Base-by-base conservation (phyloP, 2,888 invertebrate species). In the Drosophila paranaensis region DNA sequence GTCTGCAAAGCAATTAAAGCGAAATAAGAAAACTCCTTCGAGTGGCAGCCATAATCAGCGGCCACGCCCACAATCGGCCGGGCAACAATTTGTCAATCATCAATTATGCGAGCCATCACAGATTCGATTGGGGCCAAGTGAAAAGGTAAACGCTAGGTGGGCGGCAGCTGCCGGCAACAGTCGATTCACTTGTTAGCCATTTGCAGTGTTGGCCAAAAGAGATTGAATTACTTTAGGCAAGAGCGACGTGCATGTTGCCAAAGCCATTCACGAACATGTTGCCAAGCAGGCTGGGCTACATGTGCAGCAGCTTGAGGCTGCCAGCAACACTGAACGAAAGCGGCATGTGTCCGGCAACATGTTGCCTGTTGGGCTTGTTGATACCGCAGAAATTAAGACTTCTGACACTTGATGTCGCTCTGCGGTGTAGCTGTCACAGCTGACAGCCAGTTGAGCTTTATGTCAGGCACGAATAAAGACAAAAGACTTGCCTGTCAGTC, bases 1-100 rank as follows among this genome's bases (percentile, higher is more conserved):
- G 77, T 25, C 69, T 68, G 88, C 57, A 42, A 82, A 88, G 81
- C 83, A 82, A 88, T 84, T 84, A 88, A 88, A 88, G 68, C 57
- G 60, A 79, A 79, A 86, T 83, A 83, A 74, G 81, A 67, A 60
- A 75, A 71, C 58, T 70, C 73, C 66, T 64, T 35, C 56, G 53
- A 50, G 39, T 40, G n/a, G 13, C 6, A 37, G 39, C 6, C 6
- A n/a, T 8, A 33, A 8, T 4, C 4, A 30, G 6, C 4, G 25
- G 8, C 56, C 56, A 40, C 60, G 42, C 57, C 33, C 35, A n/a
- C 42, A 50, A 13, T 25, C 43, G 20, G 40, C 25, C 27, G 27
- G 14, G 25, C 55, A 39, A 27, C 67, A 68, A 82, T 71, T 77
- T 71, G 78, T 53, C 69, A 37, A 51, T 37, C 51, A 51, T 9